Evolutionary conservation across 2,888 invertebrate species (phyloP).

Genomic region (Melinopterus prodromus): DNA sequence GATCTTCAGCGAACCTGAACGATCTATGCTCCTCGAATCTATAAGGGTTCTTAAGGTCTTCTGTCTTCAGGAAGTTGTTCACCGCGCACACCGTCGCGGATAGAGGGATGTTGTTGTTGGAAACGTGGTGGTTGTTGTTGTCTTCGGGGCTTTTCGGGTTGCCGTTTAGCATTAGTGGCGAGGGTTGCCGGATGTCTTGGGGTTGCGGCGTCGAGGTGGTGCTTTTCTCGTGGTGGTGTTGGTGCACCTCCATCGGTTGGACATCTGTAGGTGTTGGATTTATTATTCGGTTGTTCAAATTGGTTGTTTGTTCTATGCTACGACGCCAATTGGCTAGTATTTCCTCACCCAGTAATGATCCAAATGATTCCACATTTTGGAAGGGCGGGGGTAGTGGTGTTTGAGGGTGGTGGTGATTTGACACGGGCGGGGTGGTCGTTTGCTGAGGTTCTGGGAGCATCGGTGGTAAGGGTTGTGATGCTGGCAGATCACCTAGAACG

Average conservation of each 20-base stretch:
- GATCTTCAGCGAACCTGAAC: conserved; percentile 85
- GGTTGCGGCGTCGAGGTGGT: conserved; percentile 65
- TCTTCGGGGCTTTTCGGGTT: conserved; percentile 66
- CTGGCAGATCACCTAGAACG: conserved; percentile 15
- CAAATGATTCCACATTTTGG: conserved; percentile 76
- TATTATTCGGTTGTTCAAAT: conserved; percentile 52
- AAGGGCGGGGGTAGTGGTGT: conserved; percentile 64
- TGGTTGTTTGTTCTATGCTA: conserved; percentile 64
- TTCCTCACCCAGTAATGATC: conserved; percentile 81
- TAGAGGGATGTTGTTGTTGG: conserved; percentile 64
- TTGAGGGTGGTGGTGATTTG: not conserved
- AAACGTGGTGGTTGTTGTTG: conserved; percentile 62
- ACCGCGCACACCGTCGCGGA: conserved; percentile 61
- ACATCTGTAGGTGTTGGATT: conserved; percentile 49
- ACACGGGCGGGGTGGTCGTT: not conserved
- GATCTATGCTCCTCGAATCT: conserved; percentile 79
- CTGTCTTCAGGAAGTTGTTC: conserved; percentile 57
- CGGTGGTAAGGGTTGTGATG: conserved; percentile 48
- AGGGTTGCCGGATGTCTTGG: conserved; percentile 50
- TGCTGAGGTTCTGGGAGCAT: conserved; percentile 40
- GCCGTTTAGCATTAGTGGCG: conserved; percentile 54
- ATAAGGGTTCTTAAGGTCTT: conserved; percentile 72
- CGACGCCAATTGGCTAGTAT: conserved; percentile 83
- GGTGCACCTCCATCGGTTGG: conserved; percentile 54
- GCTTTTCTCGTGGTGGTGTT: conserved; percentile 50